Evolutionary conservation across 1,140 invertebrate genomes (phyloP).

Genomic region (Maniola jurtina): DNA sequence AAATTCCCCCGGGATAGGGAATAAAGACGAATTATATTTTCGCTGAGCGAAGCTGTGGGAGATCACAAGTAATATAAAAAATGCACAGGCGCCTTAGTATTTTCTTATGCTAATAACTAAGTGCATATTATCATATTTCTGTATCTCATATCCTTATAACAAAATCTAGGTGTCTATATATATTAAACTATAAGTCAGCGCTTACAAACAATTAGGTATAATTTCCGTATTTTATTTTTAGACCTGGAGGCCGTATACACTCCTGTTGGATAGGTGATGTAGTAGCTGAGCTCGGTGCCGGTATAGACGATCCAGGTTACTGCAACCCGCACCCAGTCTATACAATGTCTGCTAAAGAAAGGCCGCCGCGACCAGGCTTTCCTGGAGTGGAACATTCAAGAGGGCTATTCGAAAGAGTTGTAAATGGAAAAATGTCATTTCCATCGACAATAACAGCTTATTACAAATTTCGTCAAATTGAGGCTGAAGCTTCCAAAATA

Average conservation of each 20-base stretch:
- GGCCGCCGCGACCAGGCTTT: slow-evolving; percentile 77
- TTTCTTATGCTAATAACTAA: no score
- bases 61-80: no score
- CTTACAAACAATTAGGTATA: neutral
- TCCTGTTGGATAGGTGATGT: slow-evolving; percentile 85
- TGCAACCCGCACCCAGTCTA: slow-evolving; percentile 81
- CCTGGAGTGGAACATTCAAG: slow-evolving; percentile 68
- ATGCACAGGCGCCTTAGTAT: no score
- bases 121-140: no score
- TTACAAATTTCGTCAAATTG: slow-evolving; percentile 81
- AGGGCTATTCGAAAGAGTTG: slow-evolving; percentile 81
- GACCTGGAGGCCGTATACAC: slow-evolving; percentile 82
- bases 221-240: slow-evolving; percentile 26
- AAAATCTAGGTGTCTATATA: no score
- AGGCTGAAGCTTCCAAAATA: slow-evolving; percentile 80
- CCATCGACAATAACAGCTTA: slow-evolving; percentile 80
- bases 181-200: no score
- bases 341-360: slow-evolving; percentile 80
- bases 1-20: no score
- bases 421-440: slow-evolving; percentile 80
- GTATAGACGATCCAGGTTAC: slow-evolving; percentile 78
- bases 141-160: no score
- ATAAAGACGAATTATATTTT: no score
- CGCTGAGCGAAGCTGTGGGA: no score
- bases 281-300: slow-evolving; percentile 83